Evolutionary conservation across 2,888 invertebrate species (phyloP).

Genomic region (Allacma fusca): DNA sequence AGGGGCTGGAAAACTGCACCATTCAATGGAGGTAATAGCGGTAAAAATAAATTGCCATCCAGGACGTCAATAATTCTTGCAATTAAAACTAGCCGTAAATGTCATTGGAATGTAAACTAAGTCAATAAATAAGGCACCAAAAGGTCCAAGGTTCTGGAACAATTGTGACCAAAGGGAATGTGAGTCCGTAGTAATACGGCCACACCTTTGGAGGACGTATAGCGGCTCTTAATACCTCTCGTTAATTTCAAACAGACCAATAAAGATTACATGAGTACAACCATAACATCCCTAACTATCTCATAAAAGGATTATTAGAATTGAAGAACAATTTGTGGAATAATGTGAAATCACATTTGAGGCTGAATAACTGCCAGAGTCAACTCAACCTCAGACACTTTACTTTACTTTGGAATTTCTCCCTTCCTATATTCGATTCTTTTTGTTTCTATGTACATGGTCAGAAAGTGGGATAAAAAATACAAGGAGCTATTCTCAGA

Average conservation of each 20-base stretch:
- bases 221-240: constrained; percentile 25
- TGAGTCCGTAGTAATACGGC: neutral
- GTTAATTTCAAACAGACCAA: constrained; percentile 29
- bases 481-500: constrained; percentile 4
- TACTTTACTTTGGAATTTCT: constrained; percentile 16
- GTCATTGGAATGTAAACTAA: constrained; percentile 40
- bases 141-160: constrained; percentile 1
- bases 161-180: constrained; percentile 14
- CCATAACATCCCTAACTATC: constrained; percentile 28
- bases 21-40: constrained; percentile 11
- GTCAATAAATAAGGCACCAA: constrained; percentile 37
- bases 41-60: constrained; percentile 27
- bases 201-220: constrained; percentile 14
- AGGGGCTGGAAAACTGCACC: neutral
- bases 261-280: constrained; percentile 33
- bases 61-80: constrained; percentile 29
- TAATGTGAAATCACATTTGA: constrained; percentile 24
- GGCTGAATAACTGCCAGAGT: neutral
- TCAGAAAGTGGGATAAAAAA: neutral
- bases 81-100: constrained; percentile 35
- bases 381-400: constrained; percentile 13
- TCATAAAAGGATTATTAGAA: constrained; percentile 33
- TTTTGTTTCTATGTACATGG: neutral
- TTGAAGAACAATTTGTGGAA: constrained; percentile 30
- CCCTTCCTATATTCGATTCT: constrained; percentile 10